These are phyloP conservation scores for Syrrhaptes paradoxus DNA, from an alignment of 2,113 vertebrate species.

Conservation along the genomic window DNA sequence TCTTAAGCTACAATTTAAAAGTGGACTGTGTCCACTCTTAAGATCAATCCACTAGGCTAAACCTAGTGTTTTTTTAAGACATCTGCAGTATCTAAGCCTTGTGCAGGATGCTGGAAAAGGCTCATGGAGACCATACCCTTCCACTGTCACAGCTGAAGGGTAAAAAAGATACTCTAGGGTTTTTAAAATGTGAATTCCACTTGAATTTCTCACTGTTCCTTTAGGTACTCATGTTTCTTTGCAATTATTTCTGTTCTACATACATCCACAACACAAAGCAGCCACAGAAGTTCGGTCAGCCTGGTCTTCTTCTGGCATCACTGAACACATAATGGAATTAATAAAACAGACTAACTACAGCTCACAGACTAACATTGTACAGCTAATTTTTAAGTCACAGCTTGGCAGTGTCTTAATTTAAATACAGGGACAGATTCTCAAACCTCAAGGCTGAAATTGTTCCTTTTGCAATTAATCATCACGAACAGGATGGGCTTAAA, in stretches of 20 bases:
- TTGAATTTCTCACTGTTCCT: background rate
- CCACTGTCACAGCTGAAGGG: background rate
- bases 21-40: background rate
- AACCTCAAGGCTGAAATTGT: background rate
- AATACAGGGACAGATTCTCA: background rate
- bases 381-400: background rate
- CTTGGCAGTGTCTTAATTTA: background rate
- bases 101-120: background rate
- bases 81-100: background rate
- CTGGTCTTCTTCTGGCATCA: background rate
- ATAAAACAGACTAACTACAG: background rate
- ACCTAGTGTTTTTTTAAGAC: background rate
- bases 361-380: background rate
- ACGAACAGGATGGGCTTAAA: background rate
- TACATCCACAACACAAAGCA: background rate
- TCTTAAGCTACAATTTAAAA: background rate
- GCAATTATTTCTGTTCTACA: background rate
- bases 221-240: background rate
- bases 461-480: background rate
- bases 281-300: background rate
- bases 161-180: background rate
- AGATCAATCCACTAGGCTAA: background rate
- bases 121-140: background rate
- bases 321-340: background rate
- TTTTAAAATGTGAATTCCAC: background rate